Evolutionary conservation across 2,113 vertebrate species (phyloP), one percentile per base, ranked within the genome.

Genomic region (Semnopithecus entellus): DNA sequence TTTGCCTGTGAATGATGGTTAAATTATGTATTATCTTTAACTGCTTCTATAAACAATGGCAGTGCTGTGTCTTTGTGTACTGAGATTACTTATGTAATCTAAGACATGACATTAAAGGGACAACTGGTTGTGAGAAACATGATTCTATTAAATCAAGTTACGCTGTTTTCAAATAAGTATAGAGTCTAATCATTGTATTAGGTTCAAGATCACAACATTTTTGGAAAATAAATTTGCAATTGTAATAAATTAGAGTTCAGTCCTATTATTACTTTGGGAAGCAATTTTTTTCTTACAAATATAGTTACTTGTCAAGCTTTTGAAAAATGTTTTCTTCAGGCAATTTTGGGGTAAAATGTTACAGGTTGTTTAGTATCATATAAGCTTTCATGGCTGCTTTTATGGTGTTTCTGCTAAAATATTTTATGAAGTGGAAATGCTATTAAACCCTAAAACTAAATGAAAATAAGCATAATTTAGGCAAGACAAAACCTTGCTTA

Each of bases 271-370:
- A 93, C 79, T 75, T 79, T 86, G 81, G 83, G n/a, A 81, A 93
- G 64, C 8, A 90, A 27, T 93, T 91, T 94, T 85, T 70, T 70
- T 91, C 23, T 94, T 45, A 95, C 25, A 92, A 87, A 35, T 90
- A 23, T n/a, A 84, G 17, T 89, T 94, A 38, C 25, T 93, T 97
- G 79, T 87, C 68, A 88, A 91, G 79, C 59, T 95, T 86, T 83
- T 79, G 48, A 88, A 94, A 97, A 93, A 61, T 90, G 14, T 92
- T 97, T 90, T 95, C 32, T 87, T 84, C 96, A 87, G 92, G 80
- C 79, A 88, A 64, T 95, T 96, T 96, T 95, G 70, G 92, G 91
- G 82, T 91, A 96, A 96, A 95, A 72, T 86, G 95, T 91, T 94
- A 70, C 38, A 89, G 59, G 40, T 88, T 73, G 3, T 55, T 89